Percentiles rank a stretch among this genome's conserved stretches.
These are phyloP conservation scores for Mastomys coucha DNA, from an alignment of 2,113 vertebrate species.

Conservation along the genomic window DNA sequence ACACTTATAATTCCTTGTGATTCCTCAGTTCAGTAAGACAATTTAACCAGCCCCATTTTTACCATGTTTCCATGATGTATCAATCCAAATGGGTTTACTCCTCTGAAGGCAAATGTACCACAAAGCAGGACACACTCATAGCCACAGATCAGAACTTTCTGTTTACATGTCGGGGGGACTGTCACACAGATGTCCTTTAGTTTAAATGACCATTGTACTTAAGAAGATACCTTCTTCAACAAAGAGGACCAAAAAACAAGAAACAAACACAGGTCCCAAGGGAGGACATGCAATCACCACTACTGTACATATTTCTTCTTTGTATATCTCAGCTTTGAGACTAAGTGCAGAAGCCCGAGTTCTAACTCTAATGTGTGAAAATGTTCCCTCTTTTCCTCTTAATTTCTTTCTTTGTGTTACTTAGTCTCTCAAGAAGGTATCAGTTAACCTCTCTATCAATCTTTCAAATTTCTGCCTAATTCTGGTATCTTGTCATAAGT, in stretches of 20 bases:
- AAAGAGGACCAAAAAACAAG: slow-evolving; percentile 49
- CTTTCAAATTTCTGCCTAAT: neutral
- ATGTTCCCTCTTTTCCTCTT: neutral
- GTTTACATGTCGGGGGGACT: slow-evolving; percentile 61
- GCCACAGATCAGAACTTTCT: slow-evolving; percentile 60
- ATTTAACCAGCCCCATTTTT: neutral
- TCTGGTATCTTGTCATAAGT: neutral
- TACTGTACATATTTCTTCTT: no score
- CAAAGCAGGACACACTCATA: slow-evolving; percentile 2
- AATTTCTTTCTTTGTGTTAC: neutral
- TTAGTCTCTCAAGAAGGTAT: neutral
- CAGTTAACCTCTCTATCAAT: neutral
- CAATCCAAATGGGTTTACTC: neutral
- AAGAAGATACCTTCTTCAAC: slow-evolving; percentile 39
- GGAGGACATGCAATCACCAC: neutral
- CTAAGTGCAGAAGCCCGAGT: neutral
- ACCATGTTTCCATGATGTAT: neutral
- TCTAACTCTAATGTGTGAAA: neutral
- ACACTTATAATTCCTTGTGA: neutral
- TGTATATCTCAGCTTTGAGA: neutral
- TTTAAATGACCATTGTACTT: slow-evolving; percentile 47
- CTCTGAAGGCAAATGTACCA: neutral
- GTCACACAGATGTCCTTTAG: slow-evolving; percentile 56
- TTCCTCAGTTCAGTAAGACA: neutral
- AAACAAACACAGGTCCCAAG: neutral